Conservation (phyloP, 2,113 vertebrate species). For the Chascanopsetta lugubris region DNA sequence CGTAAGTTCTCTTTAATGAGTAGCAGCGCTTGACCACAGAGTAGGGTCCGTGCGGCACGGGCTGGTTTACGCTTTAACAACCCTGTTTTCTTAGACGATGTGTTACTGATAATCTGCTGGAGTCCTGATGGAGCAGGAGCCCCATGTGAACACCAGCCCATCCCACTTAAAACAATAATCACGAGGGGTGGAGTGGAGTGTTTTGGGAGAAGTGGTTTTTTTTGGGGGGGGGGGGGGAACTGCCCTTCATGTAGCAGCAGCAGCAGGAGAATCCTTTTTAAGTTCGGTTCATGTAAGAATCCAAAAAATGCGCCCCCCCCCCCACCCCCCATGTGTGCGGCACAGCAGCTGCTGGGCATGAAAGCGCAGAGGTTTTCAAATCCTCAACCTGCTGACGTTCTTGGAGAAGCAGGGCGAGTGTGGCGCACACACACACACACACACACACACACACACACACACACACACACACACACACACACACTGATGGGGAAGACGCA, state of each 20-base stretch:
- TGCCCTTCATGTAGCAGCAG: too few species aligned
- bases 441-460: too few species aligned
- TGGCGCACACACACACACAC: too few species aligned
- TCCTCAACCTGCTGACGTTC: slow-evolving; percentile 2
- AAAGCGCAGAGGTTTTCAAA: slow-evolving; percentile 17
- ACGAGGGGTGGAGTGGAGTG: slow-evolving; percentile 47
- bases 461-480: too few species aligned
- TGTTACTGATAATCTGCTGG: slow-evolving; percentile 3
- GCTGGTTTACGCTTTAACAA: too few species aligned
- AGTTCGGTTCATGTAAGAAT: slow-evolving; percentile 63
- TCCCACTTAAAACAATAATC: slow-evolving; percentile 62
- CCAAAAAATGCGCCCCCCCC: slow-evolving; percentile 73
- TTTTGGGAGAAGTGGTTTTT: too few species aligned
- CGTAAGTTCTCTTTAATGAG: background rate
- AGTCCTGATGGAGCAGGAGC: slow-evolving; percentile 26
- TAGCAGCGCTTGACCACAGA: background rate
- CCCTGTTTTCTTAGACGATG: background rate
- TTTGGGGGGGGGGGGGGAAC: slow-evolving; percentile 18
- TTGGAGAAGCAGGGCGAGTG: background rate
- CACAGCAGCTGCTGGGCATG: slow-evolving; percentile 19
- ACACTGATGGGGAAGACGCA: too few species aligned
- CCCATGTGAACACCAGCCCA: slow-evolving; percentile 28
- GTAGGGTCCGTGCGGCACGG: too few species aligned
- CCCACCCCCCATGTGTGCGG: slow-evolving; percentile 56
- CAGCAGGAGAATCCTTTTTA: slow-evolving; percentile 53